Conservation (phyloP, 2,113 vertebrate species). For the Ailurus styani region DNA sequence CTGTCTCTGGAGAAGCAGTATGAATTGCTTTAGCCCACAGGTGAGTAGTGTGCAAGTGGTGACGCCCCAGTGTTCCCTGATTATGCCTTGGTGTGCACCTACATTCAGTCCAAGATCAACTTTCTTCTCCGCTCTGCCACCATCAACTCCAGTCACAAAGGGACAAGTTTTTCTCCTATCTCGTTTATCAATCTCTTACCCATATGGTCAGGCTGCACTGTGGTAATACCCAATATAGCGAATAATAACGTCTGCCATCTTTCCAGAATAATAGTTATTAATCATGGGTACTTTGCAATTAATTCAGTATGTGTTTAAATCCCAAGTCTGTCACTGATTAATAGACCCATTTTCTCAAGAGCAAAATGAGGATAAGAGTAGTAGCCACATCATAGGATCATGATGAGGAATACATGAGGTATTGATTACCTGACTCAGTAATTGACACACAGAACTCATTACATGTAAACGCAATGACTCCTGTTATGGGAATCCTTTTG, state of each 20-base stretch:
- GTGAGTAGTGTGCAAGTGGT: background rate
- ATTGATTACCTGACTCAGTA: background rate
- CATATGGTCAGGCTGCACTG: background rate
- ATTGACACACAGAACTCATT: background rate
- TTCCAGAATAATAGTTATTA: background rate
- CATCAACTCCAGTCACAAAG: background rate
- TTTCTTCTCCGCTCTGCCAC: background rate
- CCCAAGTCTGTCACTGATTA: background rate
- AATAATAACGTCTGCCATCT: background rate
- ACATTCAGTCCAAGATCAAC: background rate
- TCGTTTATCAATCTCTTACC: background rate
- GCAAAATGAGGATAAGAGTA: background rate
- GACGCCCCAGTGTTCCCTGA: background rate
- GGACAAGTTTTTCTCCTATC: background rate
- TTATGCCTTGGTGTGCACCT: background rate
- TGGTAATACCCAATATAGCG: background rate
- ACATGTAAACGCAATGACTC: background rate
- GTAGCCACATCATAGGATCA: background rate
- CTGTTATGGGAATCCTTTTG: slow-evolving; percentile 9
- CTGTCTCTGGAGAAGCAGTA: background rate
- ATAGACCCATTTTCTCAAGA: background rate
- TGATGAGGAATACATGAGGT: background rate
- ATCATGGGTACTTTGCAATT: background rate
- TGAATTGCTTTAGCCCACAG: background rate
- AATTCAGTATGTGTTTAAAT: background rate